These are phyloP conservation scores for Morpho helenor DNA, from an alignment of 2,888 invertebrate species.

Conservation along the genomic window DNA sequence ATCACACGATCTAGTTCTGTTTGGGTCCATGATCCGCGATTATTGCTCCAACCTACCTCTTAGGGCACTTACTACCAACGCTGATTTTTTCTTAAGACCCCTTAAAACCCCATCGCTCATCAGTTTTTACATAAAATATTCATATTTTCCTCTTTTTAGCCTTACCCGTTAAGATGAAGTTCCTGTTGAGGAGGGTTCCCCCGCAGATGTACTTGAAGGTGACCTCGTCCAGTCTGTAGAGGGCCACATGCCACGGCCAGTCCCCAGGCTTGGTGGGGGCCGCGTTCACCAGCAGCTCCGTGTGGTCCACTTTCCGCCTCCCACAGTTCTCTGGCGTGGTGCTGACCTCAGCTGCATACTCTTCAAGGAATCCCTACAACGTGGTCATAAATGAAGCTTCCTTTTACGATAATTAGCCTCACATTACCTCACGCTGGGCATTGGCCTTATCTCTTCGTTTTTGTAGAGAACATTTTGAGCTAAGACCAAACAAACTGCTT, in stretches of 20 bases:
- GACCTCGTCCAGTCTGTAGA: conserved; percentile 37
- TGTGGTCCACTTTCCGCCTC: conserved; percentile 39
- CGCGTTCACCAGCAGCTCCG: conserved; percentile 48
- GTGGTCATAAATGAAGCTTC: background rate
- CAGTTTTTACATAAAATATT: no score
- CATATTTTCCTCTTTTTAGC: no score
- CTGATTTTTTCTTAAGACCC: no score
- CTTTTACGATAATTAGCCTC: background rate
- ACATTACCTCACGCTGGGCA: no score
- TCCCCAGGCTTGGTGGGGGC: conserved; percentile 48
- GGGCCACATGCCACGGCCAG: conserved; percentile 60
- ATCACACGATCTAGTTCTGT: no score
- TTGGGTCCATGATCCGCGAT: no score
- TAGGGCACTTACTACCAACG: no score
- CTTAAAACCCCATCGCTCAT: no score
- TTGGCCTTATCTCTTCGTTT: no score
- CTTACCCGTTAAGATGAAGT: conserved; percentile 3
- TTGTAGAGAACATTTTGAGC: no score
- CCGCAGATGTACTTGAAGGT: conserved; percentile 40
- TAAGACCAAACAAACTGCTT: no score
- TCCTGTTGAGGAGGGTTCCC: conserved; percentile 1
- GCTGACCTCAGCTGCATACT: conserved; percentile 1
- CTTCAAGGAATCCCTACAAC: conserved; percentile 6
- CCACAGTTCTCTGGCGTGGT: conserved; percentile 37
- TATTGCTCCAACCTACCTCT: no score